Evolutionary conservation across 1,140 invertebrate genomes (phyloP).

Genomic region (Neotoxoptera formosana): DNA sequence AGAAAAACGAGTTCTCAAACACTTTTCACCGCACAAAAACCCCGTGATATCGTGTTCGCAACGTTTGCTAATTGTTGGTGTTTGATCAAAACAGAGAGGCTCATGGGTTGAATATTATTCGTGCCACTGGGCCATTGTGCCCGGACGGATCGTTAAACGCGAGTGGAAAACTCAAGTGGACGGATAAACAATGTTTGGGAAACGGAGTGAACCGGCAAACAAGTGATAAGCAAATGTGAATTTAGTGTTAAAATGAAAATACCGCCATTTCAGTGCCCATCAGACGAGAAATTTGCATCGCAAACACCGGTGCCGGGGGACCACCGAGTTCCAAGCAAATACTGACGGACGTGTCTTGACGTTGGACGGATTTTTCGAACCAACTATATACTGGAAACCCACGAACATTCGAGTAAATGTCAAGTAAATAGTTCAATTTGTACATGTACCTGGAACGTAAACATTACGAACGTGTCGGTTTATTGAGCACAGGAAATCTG

Average conservation of each 20-base stretch:
- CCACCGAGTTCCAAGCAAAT: slow-evolving; percentile 47
- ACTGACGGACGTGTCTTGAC: slow-evolving; percentile 38
- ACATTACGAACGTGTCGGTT: slow-evolving; percentile 57
- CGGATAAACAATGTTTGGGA: not conserved
- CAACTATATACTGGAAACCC: slow-evolving; percentile 44
- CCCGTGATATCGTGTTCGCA: not conserved
- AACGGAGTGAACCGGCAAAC: slow-evolving; percentile 20
- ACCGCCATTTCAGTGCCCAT: slow-evolving; percentile 50
- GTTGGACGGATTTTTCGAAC: slow-evolving; percentile 20
- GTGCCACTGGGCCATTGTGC: not conserved
- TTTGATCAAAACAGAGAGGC: not conserved
- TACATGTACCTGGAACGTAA: slow-evolving; percentile 56
- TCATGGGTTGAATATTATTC: not conserved
- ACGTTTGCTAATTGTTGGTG: not conserved
- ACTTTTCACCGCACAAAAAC: not conserved
- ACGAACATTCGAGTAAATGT: slow-evolving; percentile 44
- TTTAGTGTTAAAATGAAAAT: slow-evolving; percentile 54
- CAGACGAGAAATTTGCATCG: slow-evolving; percentile 40
- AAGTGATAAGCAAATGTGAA: slow-evolving; percentile 48
- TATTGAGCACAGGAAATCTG: slow-evolving; percentile 17
- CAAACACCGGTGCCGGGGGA: slow-evolving; percentile 28
- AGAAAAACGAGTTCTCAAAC: not conserved
- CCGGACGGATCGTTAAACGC: not conserved
- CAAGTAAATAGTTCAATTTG: slow-evolving; percentile 50
- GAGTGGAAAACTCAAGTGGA: no score